phyloP scores from a whole-genome alignment of 2,113 vertebrate genomes.

The Dipodomys ordii region DNA sequence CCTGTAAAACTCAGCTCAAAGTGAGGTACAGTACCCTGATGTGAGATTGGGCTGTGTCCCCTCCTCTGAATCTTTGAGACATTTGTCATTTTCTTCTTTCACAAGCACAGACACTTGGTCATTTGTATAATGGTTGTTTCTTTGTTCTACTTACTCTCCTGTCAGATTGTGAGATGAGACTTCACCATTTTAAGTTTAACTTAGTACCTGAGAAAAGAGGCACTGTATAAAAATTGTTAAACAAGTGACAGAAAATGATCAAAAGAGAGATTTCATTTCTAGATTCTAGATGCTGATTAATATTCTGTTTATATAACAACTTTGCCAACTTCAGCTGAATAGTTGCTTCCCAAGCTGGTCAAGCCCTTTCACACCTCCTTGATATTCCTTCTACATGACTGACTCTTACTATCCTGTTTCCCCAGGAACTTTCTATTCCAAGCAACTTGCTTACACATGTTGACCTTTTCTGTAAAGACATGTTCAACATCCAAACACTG shows the following conservation, averaged over 20 bases:
- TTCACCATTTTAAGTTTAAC: not conserved
- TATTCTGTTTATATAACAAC: not conserved
- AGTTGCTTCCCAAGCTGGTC: not conserved
- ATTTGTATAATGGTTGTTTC: not conserved
- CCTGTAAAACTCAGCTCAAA: not conserved
- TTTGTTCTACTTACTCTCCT: not conserved
- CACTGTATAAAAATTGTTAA: not conserved
- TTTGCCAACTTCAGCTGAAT: not conserved
- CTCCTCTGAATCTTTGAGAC: not conserved
- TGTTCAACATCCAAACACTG: not conserved
- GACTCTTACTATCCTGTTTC: conserved; percentile 54
- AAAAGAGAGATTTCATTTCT: not conserved
- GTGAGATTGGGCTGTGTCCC: not conserved
- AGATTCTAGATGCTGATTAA: not conserved
- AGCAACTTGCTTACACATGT: not conserved
- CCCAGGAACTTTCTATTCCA: conserved; percentile 50
- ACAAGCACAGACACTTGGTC: not conserved
- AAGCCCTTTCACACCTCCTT: conserved; percentile 51
- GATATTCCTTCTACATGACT: not conserved
- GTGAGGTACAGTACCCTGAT: not conserved
- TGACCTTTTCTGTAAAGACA: conserved; percentile 65
- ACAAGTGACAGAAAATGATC: not conserved
- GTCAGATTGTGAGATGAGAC: not conserved
- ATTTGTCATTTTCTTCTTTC: not conserved
- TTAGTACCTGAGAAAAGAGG: not conserved